Base-by-base conservation (phyloP, 92 coral and sea anemone genomes). In the Heliopora coerulea region DNA sequence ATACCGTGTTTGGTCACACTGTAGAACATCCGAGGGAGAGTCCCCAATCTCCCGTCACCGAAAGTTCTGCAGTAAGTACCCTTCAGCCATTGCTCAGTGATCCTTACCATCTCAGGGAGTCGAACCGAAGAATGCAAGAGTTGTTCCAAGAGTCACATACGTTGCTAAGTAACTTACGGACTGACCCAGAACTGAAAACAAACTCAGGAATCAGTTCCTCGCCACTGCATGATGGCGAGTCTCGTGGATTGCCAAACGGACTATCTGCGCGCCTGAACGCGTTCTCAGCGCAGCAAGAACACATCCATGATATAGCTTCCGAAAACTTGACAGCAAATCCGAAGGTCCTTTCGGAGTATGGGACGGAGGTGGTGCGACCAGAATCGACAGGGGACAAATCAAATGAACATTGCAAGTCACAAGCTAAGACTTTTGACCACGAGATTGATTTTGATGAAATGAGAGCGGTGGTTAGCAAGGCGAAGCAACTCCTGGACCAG, bases 101-200 rank as follows among this genome's bases (percentile, higher is more conserved):
- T 46, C 57, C 56, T 3, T 46, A 13, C 57, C 31, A 48, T 30
- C 40, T 49, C 0, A 46, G 34, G 20, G 74, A 68, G 26, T 68
- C 74, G 14, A 48, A 27, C 41, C 46, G 59, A 29, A 59, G 74
- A 48, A 68, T 68, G 59, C 59, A 41, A 27, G 59, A 68, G n/a
- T 31, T 68, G 58, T 30, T 49, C 31, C 41, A 68, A 7, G 74
- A 68, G 48, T 46, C 73, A 18, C 62, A 48, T 20, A 48, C 39
- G 8, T 8, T 68, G 5, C 35, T 68, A 2, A 48, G 50, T 15
- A 46, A 15, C n/a, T 46, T 46, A 46, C 12, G 52, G 15, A 46
- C 12, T 15, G 52, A 46, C 52, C 14, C 10, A 15, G n/a, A 7
- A 46, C 14, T 46, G 12, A 15, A n/a, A 6, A 46, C 52, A 2